A percentile compares a stretch with the other conserved stretches of the same genome.
Evolutionary conservation across 2,797 vertebrate species (phyloP).

Genomic region (Perdix hodgsoniae): DNA sequence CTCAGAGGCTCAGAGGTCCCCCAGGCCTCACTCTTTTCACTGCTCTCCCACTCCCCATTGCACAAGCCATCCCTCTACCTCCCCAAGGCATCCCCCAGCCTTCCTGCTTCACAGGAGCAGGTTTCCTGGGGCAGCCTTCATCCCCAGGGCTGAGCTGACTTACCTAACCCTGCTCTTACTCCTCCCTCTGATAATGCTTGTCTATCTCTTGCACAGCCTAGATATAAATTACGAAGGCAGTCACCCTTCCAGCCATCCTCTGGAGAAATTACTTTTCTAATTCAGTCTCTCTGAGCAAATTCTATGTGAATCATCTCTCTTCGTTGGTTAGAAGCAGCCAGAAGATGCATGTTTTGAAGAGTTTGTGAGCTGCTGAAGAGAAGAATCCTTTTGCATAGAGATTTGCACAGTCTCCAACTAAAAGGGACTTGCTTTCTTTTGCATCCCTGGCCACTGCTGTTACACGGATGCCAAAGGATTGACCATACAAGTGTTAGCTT

Average conservation of each 20-base stretch:
- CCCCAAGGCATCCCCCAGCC: neutral
- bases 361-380: neutral
- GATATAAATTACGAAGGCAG: neutral
- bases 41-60: neutral
- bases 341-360: neutral
- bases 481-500: accelerated
- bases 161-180: neutral
- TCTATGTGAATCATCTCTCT: neutral
- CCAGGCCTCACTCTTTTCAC: neutral
- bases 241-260: neutral
- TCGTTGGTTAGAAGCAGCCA: neutral
- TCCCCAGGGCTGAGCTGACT: neutral
- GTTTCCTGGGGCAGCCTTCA: neutral
- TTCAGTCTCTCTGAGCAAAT: neutral
- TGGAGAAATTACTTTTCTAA: neutral
- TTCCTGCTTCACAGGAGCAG: neutral
- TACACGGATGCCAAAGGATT: neutral
- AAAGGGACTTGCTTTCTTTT: neutral
- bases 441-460: accelerated
- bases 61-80: neutral
- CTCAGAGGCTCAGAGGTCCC: neutral
- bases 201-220: neutral
- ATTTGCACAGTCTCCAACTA: accelerated
- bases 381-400: neutral
- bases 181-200: conserved; percentile 11